Conservation (phyloP, 2,113 vertebrate species). For the Etheostoma cragini region DNA sequence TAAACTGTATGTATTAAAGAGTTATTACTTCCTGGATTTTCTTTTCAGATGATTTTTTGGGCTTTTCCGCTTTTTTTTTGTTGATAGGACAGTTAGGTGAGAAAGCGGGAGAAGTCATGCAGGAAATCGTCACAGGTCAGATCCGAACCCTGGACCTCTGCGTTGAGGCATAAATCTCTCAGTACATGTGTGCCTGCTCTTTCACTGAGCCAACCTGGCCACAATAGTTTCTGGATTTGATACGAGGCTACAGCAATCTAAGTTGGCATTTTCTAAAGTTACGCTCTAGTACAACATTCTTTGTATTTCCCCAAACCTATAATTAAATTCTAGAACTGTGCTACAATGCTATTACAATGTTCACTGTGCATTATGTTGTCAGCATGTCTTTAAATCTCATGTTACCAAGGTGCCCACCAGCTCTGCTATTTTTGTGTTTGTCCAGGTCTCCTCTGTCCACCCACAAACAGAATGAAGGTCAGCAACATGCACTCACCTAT, state of each 20-base stretch:
- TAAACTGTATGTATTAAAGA: slow-evolving; percentile 7
- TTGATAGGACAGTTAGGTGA: too few relatives aligned
- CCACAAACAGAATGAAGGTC: slow-evolving; percentile 64
- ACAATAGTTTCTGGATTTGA: background rate
- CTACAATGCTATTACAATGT: background rate
- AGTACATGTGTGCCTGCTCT: too few relatives aligned
- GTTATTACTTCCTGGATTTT: background rate
- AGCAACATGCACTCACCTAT: slow-evolving; percentile 10
- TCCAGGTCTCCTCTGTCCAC: slow-evolving; percentile 53
- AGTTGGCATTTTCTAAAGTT: background rate
- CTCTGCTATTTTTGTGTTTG: slow-evolving; percentile 51
- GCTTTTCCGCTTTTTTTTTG: too few relatives aligned
- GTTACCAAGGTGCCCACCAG: slow-evolving; percentile 38
- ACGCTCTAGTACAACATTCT: background rate
- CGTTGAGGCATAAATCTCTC: too few relatives aligned
- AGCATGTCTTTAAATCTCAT: slow-evolving; percentile 33
- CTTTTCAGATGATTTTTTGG: too few relatives aligned
- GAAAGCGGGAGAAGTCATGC: too few relatives aligned
- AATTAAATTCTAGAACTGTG: background rate
- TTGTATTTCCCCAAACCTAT: background rate
- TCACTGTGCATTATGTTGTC: slow-evolving; percentile 5
- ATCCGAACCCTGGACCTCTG: too few relatives aligned
- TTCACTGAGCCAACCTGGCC: too few relatives aligned
- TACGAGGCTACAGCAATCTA: background rate
- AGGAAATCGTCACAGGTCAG: too few relatives aligned